These are phyloP conservation scores for Pimpla rufipes DNA, from an alignment of 2,888 invertebrate genomes.

Conservation along the genomic window DNA sequence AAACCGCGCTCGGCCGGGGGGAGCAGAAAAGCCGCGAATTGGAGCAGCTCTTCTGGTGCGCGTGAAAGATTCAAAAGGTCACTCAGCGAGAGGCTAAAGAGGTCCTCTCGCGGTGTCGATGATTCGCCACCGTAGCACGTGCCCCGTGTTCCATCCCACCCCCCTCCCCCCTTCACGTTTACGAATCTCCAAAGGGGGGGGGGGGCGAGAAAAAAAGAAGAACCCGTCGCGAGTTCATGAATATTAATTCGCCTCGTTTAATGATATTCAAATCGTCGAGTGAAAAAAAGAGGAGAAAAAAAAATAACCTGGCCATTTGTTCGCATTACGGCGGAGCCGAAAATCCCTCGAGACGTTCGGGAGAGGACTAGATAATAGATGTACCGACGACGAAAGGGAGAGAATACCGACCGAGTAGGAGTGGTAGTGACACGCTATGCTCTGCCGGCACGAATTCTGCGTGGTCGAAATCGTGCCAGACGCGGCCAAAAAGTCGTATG, in stretches of 20 bases:
- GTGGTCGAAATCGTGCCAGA: conserved; percentile 49
- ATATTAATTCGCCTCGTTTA: conserved; percentile 62
- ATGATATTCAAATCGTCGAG: conserved; percentile 64
- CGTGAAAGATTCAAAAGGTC: neutral
- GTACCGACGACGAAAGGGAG: conserved; percentile 31
- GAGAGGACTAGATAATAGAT: conserved; percentile 5
- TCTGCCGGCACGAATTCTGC: no score
- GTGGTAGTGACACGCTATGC: conserved; percentile 65
- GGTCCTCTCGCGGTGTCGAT: neutral
- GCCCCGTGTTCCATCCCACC: no score
- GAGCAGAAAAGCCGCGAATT: neutral
- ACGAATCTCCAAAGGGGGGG: no score
- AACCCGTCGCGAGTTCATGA: conserved; percentile 55
- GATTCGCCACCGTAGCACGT: neutral
- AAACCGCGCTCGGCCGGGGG: no score
- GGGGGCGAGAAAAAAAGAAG: neutral
- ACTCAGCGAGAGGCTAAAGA: neutral
- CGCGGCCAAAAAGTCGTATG: neutral
- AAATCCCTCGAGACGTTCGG: neutral
- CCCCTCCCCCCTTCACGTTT: no score
- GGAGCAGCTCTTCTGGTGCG: conserved; percentile 10
- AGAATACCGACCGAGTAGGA: conserved; percentile 55
- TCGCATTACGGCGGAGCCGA: conserved; percentile 47
- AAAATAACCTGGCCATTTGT: conserved; percentile 26
- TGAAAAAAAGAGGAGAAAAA: conserved; percentile 39